Evolutionary conservation across 2,888 invertebrate genomes (phyloP).

Genomic region (Tenthredo distinguenda): DNA sequence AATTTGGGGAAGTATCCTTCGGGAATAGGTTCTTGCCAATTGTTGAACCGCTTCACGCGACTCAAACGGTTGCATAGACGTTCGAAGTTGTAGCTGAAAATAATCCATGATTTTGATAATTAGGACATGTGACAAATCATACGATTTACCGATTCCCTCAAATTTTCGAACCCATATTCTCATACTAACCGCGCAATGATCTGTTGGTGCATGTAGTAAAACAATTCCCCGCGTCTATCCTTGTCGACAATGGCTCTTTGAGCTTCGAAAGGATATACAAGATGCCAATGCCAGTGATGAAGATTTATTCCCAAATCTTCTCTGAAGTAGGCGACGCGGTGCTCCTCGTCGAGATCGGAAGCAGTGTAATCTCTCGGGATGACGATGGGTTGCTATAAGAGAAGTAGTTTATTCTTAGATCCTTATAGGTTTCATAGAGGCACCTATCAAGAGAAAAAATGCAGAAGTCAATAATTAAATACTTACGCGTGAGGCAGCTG

Average conservation of each 20-base stretch:
- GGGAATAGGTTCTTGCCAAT: slow-evolving; percentile 85
- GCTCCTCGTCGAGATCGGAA: slow-evolving; percentile 87
- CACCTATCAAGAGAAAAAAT: neutral
- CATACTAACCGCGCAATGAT: slow-evolving; percentile 81
- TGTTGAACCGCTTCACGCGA: slow-evolving; percentile 83
- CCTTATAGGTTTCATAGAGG: neutral
- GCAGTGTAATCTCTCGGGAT: slow-evolving; percentile 89
- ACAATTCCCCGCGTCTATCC: slow-evolving; percentile 88
- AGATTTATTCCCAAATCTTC: slow-evolving; percentile 92
- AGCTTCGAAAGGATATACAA: slow-evolving; percentile 90
- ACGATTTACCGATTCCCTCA: neutral
- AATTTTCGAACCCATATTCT: neutral
- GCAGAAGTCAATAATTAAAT: neutral
- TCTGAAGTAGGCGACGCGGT: slow-evolving; percentile 90
- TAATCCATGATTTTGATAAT: slow-evolving; percentile 49
- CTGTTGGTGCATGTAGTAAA: slow-evolving; percentile 90
- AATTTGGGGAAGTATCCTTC: slow-evolving; percentile 93
- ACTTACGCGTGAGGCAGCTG: slow-evolving; percentile 83
- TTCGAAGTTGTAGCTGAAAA: slow-evolving; percentile 86
- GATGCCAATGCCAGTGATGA: slow-evolving; percentile 96
- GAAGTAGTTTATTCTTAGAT: slow-evolving; percentile 37
- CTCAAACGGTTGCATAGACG: slow-evolving; percentile 86
- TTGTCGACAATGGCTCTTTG: slow-evolving; percentile 84
- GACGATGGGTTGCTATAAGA: slow-evolving; percentile 82
- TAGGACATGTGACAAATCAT: neutral